phyloP scores from a whole-genome alignment of 2,797 vertebrate genomes.

The Microhierax caerulescens region DNA sequence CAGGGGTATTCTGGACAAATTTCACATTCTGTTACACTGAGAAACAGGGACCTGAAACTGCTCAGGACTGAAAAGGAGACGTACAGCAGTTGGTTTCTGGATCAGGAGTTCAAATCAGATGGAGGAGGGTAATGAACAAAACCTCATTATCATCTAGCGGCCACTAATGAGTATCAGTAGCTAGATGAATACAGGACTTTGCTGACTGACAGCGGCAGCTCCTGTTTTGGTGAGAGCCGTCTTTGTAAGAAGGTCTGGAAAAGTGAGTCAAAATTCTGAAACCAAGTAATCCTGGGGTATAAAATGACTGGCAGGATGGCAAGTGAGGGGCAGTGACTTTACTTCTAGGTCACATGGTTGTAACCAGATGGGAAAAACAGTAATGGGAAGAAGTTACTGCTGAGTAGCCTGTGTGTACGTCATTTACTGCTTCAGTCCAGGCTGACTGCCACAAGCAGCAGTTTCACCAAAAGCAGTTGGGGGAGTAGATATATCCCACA shows the following conservation, averaged over 20 bases:
- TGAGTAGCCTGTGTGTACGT: not conserved
- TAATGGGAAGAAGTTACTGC: not conserved
- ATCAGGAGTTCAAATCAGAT: constrained; percentile 18
- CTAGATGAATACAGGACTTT: not conserved
- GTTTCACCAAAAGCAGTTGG: not conserved
- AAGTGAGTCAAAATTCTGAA: not conserved
- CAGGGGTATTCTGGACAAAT: not conserved
- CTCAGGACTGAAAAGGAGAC: constrained; percentile 27
- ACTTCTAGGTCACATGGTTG: not conserved
- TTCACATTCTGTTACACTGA: not conserved
- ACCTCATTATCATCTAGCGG: constrained; percentile 14
- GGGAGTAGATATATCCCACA: not conserved
- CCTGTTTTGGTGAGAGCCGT: not conserved
- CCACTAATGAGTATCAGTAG: constrained; percentile 9
- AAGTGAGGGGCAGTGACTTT: not conserved
- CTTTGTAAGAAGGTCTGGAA: not conserved
- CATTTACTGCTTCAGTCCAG: not conserved
- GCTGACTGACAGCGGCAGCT: not conserved
- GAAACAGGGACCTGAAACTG: constrained; percentile 13
- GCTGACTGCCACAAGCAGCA: not conserved
- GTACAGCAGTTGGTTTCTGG: constrained; percentile 11
- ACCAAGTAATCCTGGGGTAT: not conserved
- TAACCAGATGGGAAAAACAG: not conserved
- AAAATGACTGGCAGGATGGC: not conserved
- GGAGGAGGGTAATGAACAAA: constrained; percentile 3